Conservation (phyloP, 2,888 invertebrate species). For the Corythucha ciliata region DNA sequence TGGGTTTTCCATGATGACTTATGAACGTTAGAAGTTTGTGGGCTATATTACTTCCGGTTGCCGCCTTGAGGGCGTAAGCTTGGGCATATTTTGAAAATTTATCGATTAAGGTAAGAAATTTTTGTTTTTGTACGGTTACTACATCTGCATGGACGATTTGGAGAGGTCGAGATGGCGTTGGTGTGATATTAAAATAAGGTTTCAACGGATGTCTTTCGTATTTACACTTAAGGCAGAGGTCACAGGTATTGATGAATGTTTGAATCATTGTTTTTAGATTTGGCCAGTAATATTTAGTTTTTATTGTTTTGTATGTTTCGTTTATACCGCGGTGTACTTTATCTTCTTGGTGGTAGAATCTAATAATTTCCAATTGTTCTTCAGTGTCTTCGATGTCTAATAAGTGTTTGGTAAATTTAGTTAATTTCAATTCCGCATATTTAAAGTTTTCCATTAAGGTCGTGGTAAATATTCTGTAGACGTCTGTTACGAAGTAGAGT, state of each 20-base stretch:
- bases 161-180: conserved; percentile 4
- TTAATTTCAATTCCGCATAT: conserved; percentile 6
- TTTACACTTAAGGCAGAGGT: conserved; percentile 11
- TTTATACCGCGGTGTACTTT: conserved; percentile 12
- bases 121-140: conserved; percentile 9
- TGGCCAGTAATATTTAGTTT: conserved; percentile 19
- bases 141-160: conserved; percentile 18
- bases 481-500: too few species aligned
- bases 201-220: conserved; percentile 18
- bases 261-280: conserved; percentile 12
- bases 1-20: conserved; percentile 16
- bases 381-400: conserved; percentile 3
- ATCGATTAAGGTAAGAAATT: conserved; percentile 17
- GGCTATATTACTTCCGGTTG: background rate
- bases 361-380: conserved; percentile 6
- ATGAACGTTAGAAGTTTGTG: conserved; percentile 17
- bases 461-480: background rate
- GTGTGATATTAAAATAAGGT: conserved; percentile 11
- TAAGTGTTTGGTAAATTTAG: conserved; percentile 1
- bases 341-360: conserved; percentile 2
- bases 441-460: conserved; percentile 2
- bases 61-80: conserved; percentile 1
- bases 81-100: conserved; percentile 19
- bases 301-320: conserved; percentile 21
- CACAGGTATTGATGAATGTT: conserved; percentile 16